phyloP scores from a whole-genome alignment of 2,797 vertebrate genomes.

The Premnoplex brunnescens region DNA sequence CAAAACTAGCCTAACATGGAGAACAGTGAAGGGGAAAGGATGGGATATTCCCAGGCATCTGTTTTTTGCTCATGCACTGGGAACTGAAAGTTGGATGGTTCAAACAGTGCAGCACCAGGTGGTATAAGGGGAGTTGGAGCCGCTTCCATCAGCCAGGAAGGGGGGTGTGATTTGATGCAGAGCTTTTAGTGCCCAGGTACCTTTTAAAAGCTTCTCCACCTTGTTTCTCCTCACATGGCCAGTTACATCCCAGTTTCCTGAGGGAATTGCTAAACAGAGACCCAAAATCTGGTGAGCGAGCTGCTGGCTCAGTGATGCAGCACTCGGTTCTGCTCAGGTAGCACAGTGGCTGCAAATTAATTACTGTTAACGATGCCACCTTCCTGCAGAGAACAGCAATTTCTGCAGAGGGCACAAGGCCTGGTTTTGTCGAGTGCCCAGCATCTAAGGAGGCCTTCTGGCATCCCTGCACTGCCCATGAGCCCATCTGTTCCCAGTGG shows the following conservation, averaged over 20 bases:
- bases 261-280: not conserved
- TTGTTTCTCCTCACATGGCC: not conserved
- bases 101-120: not conserved
- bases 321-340: not conserved
- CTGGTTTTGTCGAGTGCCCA: not conserved
- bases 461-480: not conserved
- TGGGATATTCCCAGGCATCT: not conserved
- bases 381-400: conserved; percentile 46
- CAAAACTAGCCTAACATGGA: not conserved
- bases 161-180: not conserved
- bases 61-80: not conserved
- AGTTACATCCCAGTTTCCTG: not conserved
- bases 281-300: not conserved
- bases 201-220: not conserved
- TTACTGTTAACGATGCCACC: conserved; percentile 37
- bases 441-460: conserved; percentile 43
- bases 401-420: conserved; percentile 24
- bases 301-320: not conserved
- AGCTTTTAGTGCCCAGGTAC: not conserved
- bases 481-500: conserved; percentile 56
- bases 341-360: conserved; percentile 43
- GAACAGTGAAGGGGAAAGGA: not conserved
- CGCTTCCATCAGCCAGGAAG: not conserved
- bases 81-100: not conserved
- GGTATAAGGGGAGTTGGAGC: not conserved